Percentiles rank a stretch among this genome's conserved stretches.
Conservation (phyloP, 2,113 vertebrate genomes). For the Megaleporinus macrocephalus region DNA sequence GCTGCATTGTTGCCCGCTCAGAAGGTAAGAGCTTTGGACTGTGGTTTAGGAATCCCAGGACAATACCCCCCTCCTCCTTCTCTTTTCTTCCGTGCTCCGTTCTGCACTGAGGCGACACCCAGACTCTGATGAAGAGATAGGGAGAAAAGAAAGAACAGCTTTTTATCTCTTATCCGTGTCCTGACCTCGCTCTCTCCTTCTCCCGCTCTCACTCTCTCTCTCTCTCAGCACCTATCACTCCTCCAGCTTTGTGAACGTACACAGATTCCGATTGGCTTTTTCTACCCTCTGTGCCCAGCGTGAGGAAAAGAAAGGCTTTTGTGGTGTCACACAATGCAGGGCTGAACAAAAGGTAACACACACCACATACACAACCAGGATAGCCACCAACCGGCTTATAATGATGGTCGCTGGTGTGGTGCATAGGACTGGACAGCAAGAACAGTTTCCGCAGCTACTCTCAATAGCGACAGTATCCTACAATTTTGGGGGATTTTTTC, state of each 20-base stretch:
- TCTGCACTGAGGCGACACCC: background rate
- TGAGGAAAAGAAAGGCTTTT: background rate
- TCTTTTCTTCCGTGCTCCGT: background rate
- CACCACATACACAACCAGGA: background rate
- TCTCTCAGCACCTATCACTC: background rate
- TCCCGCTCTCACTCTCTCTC: background rate
- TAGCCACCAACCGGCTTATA: background rate
- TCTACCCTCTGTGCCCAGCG: background rate
- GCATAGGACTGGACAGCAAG: background rate
- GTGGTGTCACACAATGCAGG: background rate
- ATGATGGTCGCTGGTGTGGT: background rate
- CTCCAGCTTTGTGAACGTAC: background rate
- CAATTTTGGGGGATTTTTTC: too few relatives aligned
- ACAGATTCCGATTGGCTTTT: background rate
- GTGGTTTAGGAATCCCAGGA: conserved; percentile 7
- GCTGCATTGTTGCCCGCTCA: background rate
- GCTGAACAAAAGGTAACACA: conserved; percentile 12
- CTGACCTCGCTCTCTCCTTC: background rate
- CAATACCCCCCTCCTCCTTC: background rate
- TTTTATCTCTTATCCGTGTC: background rate
- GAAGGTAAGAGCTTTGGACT: background rate
- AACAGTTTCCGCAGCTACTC: background rate
- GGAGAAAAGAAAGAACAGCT: background rate
- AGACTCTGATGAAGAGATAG: conserved; percentile 10
- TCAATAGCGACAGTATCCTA: too few relatives aligned